Conservation (phyloP, 1,140 invertebrate genomes). For the Caenorhabditis briggsae region DNA sequence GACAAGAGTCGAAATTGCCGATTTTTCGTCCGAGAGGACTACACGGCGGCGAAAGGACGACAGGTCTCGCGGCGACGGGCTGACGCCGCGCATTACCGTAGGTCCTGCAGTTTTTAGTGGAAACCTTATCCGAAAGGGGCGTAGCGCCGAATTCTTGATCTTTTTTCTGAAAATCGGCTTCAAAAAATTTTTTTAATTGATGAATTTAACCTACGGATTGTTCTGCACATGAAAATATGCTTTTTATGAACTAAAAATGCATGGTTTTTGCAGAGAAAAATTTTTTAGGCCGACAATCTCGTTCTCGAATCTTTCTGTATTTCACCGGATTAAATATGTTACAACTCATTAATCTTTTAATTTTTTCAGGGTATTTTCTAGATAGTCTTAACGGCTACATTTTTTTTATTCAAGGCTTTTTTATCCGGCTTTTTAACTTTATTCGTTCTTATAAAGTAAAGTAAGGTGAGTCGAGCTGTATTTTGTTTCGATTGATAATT, state of each 20-base stretch:
- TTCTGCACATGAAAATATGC: no score
- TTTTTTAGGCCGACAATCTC: not conserved
- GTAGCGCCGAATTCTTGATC: not conserved
- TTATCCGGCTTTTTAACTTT: conserved; percentile 57
- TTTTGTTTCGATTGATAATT: not conserved
- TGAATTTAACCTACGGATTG: not conserved
- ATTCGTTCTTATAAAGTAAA: conserved; percentile 58
- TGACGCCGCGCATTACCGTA: conserved; percentile 50
- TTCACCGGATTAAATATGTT: not conserved
- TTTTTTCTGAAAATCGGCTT: not conserved
- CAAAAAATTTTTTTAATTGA: not conserved
- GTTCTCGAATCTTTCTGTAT: not conserved
- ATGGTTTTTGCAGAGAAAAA: not conserved
- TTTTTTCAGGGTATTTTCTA: conserved; percentile 69
- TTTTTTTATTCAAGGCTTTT: conserved; percentile 62
- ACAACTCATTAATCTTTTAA: not conserved
- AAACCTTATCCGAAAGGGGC: not conserved
- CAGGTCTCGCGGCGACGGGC: conserved; percentile 35
- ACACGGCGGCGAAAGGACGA: not conserved
- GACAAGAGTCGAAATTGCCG: not conserved
- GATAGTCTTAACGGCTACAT: conserved; percentile 67
- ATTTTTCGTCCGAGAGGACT: conserved; percentile 31
- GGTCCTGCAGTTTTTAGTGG: conserved; percentile 33
- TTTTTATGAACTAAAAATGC: not conserved
- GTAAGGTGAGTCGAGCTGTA: conserved; percentile 45